Evolutionary conservation across 1,140 invertebrate species (phyloP), one percentile per base, ranked within the genome.

Genomic region (Hycleus phaleratus): DNA sequence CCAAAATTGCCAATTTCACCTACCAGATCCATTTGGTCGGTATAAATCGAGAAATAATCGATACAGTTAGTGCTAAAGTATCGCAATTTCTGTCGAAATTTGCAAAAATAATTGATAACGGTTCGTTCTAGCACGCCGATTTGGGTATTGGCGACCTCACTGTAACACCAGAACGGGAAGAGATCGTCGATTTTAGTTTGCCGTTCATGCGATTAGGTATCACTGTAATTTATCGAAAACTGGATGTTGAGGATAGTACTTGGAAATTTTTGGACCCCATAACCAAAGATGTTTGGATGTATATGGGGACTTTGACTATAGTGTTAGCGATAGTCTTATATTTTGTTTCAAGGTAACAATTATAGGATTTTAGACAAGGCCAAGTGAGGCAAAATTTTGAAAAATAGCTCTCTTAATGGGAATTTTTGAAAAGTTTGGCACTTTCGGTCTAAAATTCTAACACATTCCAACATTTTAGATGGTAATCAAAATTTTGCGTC

Each of bases 121-220:
- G 38, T 47, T 10, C 51, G 0, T 38, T 58, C 60, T 63, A 94
- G 87, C 88, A 86, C 76, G 92, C 92, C 7, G 93, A 97, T 76
- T 75, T 97, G 24, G 93, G 90, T 0, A 87, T 96, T 48, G 94
- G 89, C 58, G 94, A 96, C 74, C 74, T 97, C 26, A 95, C 93
- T 0, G 95, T 97, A 63, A 97, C 91, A 1, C 90, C 87, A 59
- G 83, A 89, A 24, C 74, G 94, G 24, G 82, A 90, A 64, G 80
- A 83, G 61, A 86, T 81, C 2, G 91, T 95, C 0, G 93, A 96
- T 68, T 96, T 95, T 66, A 93, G 90, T 0, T 85, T 88, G 67
- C 93, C 93, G 0, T 96, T 94, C 63, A 94, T 95, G 91, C 88
- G 52, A 45, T 61, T 67, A 73, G 85, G 86, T 45, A 86, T 92